phyloP scores from a whole-genome alignment of 2,113 vertebrate species.

The Halcyon senegalensis region DNA sequence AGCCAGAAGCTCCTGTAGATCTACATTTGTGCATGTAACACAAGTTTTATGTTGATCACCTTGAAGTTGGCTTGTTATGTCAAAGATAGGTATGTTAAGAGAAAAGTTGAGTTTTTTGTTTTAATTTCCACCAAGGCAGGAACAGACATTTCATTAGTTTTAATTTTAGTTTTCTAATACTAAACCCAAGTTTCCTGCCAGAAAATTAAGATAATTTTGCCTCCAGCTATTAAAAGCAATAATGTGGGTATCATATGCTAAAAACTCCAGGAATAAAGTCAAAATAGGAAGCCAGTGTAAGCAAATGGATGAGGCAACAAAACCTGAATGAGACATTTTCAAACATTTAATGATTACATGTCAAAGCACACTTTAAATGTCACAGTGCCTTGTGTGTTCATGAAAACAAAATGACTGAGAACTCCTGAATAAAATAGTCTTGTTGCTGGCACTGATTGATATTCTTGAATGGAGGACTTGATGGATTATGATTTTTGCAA shows the following conservation, averaged over 20 bases:
- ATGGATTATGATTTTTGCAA: constrained; percentile 79
- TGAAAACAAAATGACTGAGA: constrained; percentile 73
- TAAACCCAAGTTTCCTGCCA: background rate
- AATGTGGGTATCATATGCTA: background rate
- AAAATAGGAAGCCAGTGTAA: constrained; percentile 6
- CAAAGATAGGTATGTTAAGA: background rate
- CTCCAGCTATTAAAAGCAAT: background rate
- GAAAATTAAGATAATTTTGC: background rate
- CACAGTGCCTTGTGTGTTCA: constrained; percentile 54
- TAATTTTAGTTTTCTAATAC: background rate
- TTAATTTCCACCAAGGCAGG: background rate
- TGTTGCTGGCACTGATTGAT: constrained; percentile 74
- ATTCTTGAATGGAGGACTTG: constrained; percentile 64
- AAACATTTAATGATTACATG: constrained; percentile 79
- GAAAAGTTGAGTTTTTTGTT: background rate
- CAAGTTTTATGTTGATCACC: background rate
- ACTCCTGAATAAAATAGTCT: constrained; percentile 64
- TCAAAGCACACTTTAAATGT: constrained; percentile 81
- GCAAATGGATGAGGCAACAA: constrained; percentile 60
- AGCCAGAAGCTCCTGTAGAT: background rate
- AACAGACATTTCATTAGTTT: background rate
- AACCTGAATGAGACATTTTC: constrained; percentile 71
- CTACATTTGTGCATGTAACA: background rate
- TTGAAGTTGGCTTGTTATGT: background rate
- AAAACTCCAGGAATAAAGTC: background rate